These are phyloP conservation scores for Gymnarchus niloticus DNA, from an alignment of 2,113 vertebrate species.

Conservation along the genomic window DNA sequence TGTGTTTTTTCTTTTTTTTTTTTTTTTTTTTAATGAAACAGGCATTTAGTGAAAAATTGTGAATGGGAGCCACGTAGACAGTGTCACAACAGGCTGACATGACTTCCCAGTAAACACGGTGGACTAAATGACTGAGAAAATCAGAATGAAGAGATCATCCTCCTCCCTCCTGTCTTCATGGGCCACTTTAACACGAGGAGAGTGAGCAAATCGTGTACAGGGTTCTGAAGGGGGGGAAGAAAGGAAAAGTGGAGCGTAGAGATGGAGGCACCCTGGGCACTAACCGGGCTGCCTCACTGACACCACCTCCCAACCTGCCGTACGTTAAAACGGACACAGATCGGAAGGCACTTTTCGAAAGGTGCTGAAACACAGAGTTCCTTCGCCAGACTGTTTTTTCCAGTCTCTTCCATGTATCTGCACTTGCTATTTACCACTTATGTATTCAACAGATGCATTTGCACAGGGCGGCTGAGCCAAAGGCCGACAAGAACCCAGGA, in stretches of 20 bases:
- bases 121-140: too few relatives aligned
- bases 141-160: neutral
- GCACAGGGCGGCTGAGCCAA: neutral
- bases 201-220: neutral
- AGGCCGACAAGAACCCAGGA: neutral
- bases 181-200: neutral
- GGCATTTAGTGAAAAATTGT: neutral
- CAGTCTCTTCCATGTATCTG: neutral
- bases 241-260: neutral
- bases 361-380: neutral
- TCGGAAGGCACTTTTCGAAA: neutral
- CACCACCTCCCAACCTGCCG: neutral
- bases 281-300: neutral
- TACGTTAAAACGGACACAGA: neutral
- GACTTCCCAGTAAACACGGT: neutral
- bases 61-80: neutral
- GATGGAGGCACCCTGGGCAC: neutral
- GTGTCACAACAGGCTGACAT: neutral
- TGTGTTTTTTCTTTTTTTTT: too few relatives aligned
- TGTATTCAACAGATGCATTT: constrained; percentile 5
- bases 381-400: neutral
- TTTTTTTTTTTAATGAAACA: neutral
- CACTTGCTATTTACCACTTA: neutral
- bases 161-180: neutral
- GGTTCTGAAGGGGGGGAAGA: too few relatives aligned